Percentiles rank a stretch among this genome's conserved stretches.
These are phyloP conservation scores for Coleophora deauratella DNA, from an alignment of 2,888 invertebrate species.

Conservation along the genomic window DNA sequence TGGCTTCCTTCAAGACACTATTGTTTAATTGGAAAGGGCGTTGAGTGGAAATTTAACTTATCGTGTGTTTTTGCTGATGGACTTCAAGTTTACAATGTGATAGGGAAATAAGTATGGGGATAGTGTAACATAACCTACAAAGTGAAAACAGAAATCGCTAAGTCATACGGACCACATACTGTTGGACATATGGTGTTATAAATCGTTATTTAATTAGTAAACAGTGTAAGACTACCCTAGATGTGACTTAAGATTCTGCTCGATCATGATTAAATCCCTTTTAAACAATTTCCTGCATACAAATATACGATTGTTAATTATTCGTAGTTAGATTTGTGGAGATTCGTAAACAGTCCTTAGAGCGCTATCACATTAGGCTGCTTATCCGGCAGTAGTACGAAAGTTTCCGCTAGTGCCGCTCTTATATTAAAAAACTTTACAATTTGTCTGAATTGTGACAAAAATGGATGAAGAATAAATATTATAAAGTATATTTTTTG, in stretches of 20 bases:
- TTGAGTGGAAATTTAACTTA: slow-evolving; percentile 28
- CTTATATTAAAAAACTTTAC: too few relatives aligned
- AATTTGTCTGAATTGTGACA: too few relatives aligned
- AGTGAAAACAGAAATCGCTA: slow-evolving; percentile 25
- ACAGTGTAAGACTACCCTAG: slow-evolving; percentile 12
- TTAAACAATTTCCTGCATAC: not conserved
- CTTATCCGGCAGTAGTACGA: too few relatives aligned
- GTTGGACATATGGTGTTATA: slow-evolving; percentile 30
- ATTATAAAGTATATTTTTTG: too few relatives aligned
- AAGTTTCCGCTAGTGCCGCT: too few relatives aligned
- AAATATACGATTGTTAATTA: not conserved
- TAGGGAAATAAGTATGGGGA: too few relatives aligned
- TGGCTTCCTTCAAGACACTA: slow-evolving; percentile 48
- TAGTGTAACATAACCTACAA: too few relatives aligned
- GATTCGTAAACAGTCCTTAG: too few relatives aligned
- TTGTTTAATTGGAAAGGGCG: slow-evolving; percentile 54
- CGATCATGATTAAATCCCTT: slow-evolving; percentile 2
- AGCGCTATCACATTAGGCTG: too few relatives aligned
- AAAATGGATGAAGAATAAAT: too few relatives aligned
- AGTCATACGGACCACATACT: slow-evolving; percentile 41
- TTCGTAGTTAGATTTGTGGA: too few relatives aligned
- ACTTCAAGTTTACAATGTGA: not conserved
- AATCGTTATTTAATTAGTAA: slow-evolving; percentile 26
- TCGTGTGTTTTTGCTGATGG: too few relatives aligned
- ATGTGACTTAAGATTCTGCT: slow-evolving; percentile 3